A percentile compares a stretch with the other conserved stretches of the same genome.
Conservation (phyloP, 2,113 vertebrate genomes). For the Hyperoodon ampullatus region DNA sequence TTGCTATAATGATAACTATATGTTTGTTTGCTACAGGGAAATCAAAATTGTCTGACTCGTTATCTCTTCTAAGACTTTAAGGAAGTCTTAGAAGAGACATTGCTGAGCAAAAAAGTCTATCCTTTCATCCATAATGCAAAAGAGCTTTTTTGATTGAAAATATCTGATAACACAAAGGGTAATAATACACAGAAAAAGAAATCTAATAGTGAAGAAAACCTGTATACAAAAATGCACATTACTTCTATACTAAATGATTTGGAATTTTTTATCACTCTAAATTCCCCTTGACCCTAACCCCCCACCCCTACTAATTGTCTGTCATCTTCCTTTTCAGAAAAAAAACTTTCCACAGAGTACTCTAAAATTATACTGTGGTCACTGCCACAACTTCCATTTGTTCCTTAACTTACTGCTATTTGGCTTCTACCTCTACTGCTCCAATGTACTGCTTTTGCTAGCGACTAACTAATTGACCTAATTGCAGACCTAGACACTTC, state of each 20-base stretch:
- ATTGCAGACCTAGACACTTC: background rate
- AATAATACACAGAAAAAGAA: constrained; percentile 30
- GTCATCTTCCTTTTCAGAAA: background rate
- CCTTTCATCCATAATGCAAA: background rate
- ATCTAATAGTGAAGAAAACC: background rate
- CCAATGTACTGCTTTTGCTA: background rate
- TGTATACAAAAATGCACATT: background rate
- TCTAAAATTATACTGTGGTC: background rate
- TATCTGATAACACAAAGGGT: background rate
- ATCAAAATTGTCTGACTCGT: background rate
- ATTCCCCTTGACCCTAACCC: background rate
- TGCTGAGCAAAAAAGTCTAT: background rate
- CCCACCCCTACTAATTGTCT: background rate
- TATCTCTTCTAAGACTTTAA: constrained; percentile 50
- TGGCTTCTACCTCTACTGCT: background rate
- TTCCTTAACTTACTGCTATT: background rate
- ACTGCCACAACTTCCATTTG: background rate
- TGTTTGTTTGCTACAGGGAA: background rate
- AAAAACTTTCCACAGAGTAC: background rate
- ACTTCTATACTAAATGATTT: background rate
- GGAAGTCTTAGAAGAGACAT: background rate
- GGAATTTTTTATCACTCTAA: background rate
- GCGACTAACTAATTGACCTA: background rate
- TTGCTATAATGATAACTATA: background rate
- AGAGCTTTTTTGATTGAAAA: constrained; percentile 21